phyloP scores from a whole-genome alignment of 1,140 invertebrate genomes.

The Matsumurasca onukii region DNA sequence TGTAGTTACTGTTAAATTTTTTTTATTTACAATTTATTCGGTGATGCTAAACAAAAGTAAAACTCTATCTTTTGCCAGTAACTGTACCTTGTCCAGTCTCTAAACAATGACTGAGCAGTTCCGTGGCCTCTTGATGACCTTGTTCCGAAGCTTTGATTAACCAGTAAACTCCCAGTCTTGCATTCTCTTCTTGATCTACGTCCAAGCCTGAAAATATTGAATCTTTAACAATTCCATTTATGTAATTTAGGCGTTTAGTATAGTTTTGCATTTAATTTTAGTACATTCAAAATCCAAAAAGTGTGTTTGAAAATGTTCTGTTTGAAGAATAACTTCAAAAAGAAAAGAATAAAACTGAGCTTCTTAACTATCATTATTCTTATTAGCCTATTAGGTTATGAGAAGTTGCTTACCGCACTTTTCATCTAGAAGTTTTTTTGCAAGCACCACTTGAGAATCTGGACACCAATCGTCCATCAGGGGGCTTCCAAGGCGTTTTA shows the following conservation, averaged over 20 bases:
- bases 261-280: not conserved
- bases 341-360: no score
- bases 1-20: no score
- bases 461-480: conserved; percentile 78
- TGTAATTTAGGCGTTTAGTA: not conserved
- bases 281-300: not conserved
- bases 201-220: conserved; percentile 50
- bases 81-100: conserved; percentile 62
- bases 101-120: conserved; percentile 75
- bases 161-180: conserved; percentile 77
- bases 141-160: conserved; percentile 86
- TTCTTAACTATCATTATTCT: no score
- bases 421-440: conserved; percentile 70
- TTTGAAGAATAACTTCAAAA: no score
- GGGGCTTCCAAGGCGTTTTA: conserved; percentile 65
- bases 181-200: conserved; percentile 62
- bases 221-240: no score
- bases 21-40: no score
- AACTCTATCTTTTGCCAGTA: no score
- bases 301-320: not conserved
- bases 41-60: no score
- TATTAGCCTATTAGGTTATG: no score
- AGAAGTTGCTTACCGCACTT: conserved; percentile 18
- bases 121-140: conserved; percentile 82
- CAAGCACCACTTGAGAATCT: conserved; percentile 76